Conservation (phyloP, 2,888 invertebrate species). For the Brachypalpus laphriformis region DNA sequence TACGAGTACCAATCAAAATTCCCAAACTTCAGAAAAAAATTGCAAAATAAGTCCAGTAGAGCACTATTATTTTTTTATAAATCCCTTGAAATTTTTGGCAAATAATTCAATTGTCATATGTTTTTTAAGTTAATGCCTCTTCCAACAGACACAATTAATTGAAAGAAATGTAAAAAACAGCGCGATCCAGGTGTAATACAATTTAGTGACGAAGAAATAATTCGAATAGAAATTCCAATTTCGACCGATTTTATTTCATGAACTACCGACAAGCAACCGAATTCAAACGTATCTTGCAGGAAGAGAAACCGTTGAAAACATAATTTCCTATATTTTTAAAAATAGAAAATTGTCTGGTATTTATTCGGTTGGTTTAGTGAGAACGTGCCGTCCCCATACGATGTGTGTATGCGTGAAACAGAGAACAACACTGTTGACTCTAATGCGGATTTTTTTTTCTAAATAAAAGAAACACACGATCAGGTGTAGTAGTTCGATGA, state of each 20-base stretch:
- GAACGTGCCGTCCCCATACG: slow-evolving; percentile 19
- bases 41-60: not conserved
- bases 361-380: slow-evolving; percentile 53
- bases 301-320: slow-evolving; percentile 63
- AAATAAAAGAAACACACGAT: slow-evolving; percentile 9
- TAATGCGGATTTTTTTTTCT: slow-evolving; percentile 30
- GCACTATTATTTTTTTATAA: not conserved
- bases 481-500: slow-evolving; percentile 31
- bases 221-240: slow-evolving; percentile 11
- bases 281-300: slow-evolving; percentile 60
- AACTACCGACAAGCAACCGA: slow-evolving; percentile 52
- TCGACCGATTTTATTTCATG: slow-evolving; percentile 34
- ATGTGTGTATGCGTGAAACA: slow-evolving; percentile 40
- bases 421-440: slow-evolving; percentile 35
- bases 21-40: not conserved
- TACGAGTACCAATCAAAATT: too few species aligned
- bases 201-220: slow-evolving; percentile 3
- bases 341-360: slow-evolving; percentile 65
- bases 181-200: not conserved
- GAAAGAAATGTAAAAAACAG: not conserved
- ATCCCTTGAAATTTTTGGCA: not conserved
- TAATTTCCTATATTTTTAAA: slow-evolving; percentile 66
- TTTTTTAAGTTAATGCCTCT: not conserved
- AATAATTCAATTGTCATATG: too few species aligned
- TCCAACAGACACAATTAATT: not conserved